Evolutionary conservation across 2,113 vertebrate genomes (phyloP).

Genomic region (Connochaetes taurinus): DNA sequence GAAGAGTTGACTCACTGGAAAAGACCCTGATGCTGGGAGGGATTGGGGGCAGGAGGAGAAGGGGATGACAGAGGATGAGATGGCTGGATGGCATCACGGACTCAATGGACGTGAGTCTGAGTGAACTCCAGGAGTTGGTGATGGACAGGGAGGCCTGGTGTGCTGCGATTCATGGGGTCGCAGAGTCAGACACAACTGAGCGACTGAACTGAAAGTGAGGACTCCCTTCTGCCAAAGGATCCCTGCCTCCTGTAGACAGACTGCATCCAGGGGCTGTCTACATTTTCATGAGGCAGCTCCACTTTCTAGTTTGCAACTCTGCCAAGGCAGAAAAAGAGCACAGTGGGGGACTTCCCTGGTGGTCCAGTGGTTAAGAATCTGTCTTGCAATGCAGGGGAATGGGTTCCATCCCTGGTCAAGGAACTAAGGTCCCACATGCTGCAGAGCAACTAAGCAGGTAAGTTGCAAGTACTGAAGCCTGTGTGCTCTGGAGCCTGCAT

Average conservation of each 20-base stretch:
- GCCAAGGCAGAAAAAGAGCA: neutral
- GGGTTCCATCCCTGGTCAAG: neutral
- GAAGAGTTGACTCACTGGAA: too few species aligned
- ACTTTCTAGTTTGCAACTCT: neutral
- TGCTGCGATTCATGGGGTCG: too few species aligned
- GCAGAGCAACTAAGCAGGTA: neutral
- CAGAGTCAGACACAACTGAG: too few species aligned
- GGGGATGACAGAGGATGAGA: too few species aligned
- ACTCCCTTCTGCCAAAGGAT: neutral
- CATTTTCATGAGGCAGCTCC: fast-evolving
- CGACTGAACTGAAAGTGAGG: neutral
- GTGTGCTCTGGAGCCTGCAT: neutral
- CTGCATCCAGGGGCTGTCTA: too few species aligned
- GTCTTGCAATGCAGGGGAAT: neutral
- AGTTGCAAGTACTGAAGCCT: neutral
- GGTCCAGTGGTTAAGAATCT: neutral
- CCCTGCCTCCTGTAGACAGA: neutral
- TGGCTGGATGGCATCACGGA: too few species aligned
- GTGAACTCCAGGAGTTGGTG: too few species aligned
- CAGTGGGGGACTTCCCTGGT: neutral
- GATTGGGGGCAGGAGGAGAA: too few species aligned
- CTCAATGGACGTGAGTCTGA: too few species aligned
- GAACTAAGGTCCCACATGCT: neutral
- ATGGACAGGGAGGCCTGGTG: too few species aligned
- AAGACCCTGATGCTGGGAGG: too few species aligned